Base-by-base conservation (phyloP, 1,140 invertebrate species). In the Aricia agestis region DNA sequence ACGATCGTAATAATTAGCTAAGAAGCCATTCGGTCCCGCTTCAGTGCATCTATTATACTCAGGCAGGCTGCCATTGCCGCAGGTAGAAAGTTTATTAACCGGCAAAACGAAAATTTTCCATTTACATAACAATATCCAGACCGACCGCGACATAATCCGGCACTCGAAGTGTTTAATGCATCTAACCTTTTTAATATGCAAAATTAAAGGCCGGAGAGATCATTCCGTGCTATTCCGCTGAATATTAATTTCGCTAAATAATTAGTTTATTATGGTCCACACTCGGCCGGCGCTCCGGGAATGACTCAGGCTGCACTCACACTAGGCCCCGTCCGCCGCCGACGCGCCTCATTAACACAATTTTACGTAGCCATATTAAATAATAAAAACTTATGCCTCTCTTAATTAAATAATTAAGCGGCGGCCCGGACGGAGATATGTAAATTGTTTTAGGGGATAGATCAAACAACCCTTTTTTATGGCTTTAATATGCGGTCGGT, bases 371-470 rank as follows among this genome's bases (percentile, higher is more conserved):
- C 85, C 87, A 87, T 89, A 88, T 89, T 86, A 90, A 92, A 92
- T 92, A 92, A 92, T 92, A 92, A 92, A 92, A 92, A 92, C 91
- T 92, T 92, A 92, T 91, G 90, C 90, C 90, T 89, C 91, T 90
- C 91, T 92, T 92, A 92, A 92, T 92, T 92, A 92, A 92, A 92
- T 92, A 92, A 92, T 92, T 92, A 91, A 90, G 89, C 91, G 82
- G 83, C 84, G 83, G 82, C 79, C 79, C 83, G 85, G 85, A 85
- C 83, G 81, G 83, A 90, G 87, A 92, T 92, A 92, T 92, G 90
- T 92, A 92, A 92, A 92, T 92, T 92, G 90, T 92, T 92, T 91
- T 92, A 88, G 86, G 90, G 91, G 89, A 91, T 92, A 92, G 91
- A 92, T 92, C 91, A 92, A 92, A 92, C 87, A 92, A 92, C 91